A percentile compares a stretch with the other conserved stretches of the same genome.
These are phyloP conservation scores for Parnassius mnemosyne DNA, from an alignment of 2,888 invertebrate species.

Conservation along the genomic window DNA sequence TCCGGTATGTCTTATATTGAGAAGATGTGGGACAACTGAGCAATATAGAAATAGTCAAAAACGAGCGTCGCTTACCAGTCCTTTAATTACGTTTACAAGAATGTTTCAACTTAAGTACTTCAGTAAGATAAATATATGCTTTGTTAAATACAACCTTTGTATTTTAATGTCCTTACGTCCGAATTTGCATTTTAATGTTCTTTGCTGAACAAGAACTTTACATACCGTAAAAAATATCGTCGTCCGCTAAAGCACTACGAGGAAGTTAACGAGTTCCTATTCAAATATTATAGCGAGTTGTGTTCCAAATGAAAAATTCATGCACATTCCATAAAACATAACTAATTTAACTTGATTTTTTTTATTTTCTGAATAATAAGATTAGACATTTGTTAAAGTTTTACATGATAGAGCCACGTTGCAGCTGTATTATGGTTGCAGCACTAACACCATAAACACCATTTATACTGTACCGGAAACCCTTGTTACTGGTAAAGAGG, in stretches of 20 bases:
- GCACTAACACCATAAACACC: too few species aligned
- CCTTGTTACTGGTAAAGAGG: too few species aligned
- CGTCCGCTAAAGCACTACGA: conserved; percentile 20
- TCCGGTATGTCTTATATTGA: conserved; percentile 14
- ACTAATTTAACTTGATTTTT: conserved; percentile 8
- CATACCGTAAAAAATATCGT: conserved; percentile 26
- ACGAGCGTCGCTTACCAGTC: conserved; percentile 17
- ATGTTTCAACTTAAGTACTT: conserved; percentile 18
- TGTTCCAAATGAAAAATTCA: conserved; percentile 24
- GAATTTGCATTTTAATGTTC: conserved; percentile 27
- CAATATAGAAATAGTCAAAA: conserved; percentile 19
- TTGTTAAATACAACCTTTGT: conserved; percentile 26
- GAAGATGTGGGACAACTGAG: conserved; percentile 19
- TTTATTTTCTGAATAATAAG: too few species aligned
- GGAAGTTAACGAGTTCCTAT: conserved; percentile 24
- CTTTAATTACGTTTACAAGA: conserved; percentile 20
- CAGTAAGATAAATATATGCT: conserved; percentile 23
- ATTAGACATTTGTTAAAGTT: too few species aligned
- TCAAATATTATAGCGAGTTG: conserved; percentile 22
- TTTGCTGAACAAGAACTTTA: conserved; percentile 24
- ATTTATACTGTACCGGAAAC: too few species aligned
- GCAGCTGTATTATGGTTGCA: too few species aligned
- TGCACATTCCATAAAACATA: conserved; percentile 17
- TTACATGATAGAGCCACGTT: too few species aligned
- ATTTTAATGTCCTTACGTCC: conserved; percentile 24